A percentile compares a stretch with the other conserved stretches of the same genome.
Conservation (phyloP, 2,888 invertebrate genomes). For the Drosophila tripunctata region DNA sequence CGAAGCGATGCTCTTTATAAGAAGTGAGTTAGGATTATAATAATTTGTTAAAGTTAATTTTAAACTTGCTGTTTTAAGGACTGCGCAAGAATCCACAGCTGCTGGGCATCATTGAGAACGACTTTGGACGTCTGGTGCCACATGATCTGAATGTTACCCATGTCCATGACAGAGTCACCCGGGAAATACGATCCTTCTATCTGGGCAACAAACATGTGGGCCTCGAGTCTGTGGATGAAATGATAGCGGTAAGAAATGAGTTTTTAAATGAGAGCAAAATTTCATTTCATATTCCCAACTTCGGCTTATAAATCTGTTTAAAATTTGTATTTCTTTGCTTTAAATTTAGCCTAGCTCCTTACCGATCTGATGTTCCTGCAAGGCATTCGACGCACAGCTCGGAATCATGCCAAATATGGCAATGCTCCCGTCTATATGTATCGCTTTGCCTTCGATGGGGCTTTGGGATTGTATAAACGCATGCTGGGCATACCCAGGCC, state of each 20-base stretch:
- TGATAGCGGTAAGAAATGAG: conserved; percentile 85
- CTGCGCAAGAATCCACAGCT: conserved; percentile 86
- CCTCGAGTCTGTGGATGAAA: conserved; percentile 85
- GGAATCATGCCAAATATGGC: conserved; percentile 82
- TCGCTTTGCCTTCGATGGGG: conserved; percentile 87
- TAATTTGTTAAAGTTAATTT: neutral
- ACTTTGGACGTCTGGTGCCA: conserved; percentile 87
- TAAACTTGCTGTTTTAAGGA: conserved; percentile 82
- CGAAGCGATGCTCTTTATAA: conserved; percentile 87
- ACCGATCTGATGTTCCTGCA: conserved; percentile 88
- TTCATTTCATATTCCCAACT: too few relatives aligned
- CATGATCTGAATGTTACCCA: conserved; percentile 84
- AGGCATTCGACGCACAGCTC: conserved; percentile 86
- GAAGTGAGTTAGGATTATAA: conserved; percentile 83
- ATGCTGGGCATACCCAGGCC: conserved; percentile 87
- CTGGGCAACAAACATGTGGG: conserved; percentile 86
- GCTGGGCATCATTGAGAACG: conserved; percentile 85
- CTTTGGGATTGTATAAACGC: conserved; percentile 87
- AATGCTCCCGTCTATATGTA: conserved; percentile 87
- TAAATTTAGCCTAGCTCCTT: conserved; percentile 84
- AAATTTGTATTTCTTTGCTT: too few relatives aligned
- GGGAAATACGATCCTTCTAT: conserved; percentile 86
- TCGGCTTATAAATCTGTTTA: too few relatives aligned
- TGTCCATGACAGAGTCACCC: conserved; percentile 83
- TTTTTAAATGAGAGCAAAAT: neutral